Base-by-base conservation (phyloP, 2,888 invertebrate genomes). In the Eilema sororculum region DNA sequence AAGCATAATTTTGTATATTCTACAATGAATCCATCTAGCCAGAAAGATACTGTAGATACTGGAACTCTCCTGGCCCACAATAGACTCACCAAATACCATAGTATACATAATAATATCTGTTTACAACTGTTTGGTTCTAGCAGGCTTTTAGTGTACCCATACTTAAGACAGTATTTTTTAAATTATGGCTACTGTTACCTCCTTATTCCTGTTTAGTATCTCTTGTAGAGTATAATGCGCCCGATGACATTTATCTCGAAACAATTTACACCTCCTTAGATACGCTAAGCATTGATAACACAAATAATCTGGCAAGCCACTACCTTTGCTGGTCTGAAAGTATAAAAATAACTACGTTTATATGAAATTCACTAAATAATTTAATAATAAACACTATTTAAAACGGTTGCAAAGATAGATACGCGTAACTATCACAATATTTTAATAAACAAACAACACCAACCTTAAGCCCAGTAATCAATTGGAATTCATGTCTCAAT, bases 381-480 rank as follows among this genome's bases (percentile, higher is more conserved):
- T 63, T 25, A 13, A 57, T 12, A 52, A 28, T 37, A 0, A 57
- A 24, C 3, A 12, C 8, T 33, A 0, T 22, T 28, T 33, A 0
- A 28, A 41, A 22, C 20, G n/a, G 28, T 33, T 62, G 25, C 3
- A 8, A 30, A 33, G 60, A 62, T 30, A 13, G 25, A 13, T n/a
- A 46, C 16, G 28, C 30, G n/a, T 22, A 30, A 30, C 13, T 52
- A 41, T 41, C 3, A 16, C 16, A 25, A 41, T 62, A 52, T 52
- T 52, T n/a, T 58, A 25, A 25, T 68, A 63, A 24, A 28, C 57
- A 71, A 71, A 71, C 65, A 71, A 65, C 67, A 67, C 46, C 13
- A 90, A 94, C 95, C 91, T 91, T 84, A 66, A 94, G 84, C 64
- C 94, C 94, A 73, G 93, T 89, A 73, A 92, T 78, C 73, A 88